Evolutionary conservation across 2,113 vertebrate genomes (phyloP).

Genomic region (Proterorhinus semilunaris): DNA sequence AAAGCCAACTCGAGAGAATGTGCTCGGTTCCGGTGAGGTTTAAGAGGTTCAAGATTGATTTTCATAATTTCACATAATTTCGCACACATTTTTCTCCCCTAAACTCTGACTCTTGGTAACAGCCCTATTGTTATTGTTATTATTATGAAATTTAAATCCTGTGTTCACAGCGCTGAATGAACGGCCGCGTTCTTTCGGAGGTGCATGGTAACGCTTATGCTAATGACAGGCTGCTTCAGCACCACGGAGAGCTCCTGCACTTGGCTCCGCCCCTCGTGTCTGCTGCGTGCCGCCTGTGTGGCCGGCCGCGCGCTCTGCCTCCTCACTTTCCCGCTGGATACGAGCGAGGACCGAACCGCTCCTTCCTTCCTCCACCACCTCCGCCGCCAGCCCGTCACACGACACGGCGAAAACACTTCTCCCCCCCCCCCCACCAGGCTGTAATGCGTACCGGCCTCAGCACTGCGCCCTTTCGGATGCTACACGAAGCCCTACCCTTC

Average conservation of each 20-base stretch:
- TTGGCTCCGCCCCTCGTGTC: slow-evolving; percentile 53
- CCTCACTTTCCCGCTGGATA: slow-evolving; percentile 51
- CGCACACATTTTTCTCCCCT: neutral
- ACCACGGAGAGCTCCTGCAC: slow-evolving; percentile 68
- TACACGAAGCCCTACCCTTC: slow-evolving; percentile 45
- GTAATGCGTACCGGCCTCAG: slow-evolving; percentile 42
- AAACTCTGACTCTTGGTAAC: neutral
- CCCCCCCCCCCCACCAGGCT: slow-evolving; percentile 14
- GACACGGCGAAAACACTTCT: slow-evolving; percentile 5
- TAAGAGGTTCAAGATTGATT: too few species aligned
- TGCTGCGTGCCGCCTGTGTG: slow-evolving; percentile 22
- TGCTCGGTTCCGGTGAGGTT: too few species aligned
- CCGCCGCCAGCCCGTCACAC: neutral
- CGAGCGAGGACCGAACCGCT: slow-evolving; percentile 44
- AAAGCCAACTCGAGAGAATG: too few species aligned
- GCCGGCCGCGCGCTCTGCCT: slow-evolving; percentile 10
- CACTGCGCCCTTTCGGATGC: slow-evolving; percentile 41
- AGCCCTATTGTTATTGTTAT: neutral
- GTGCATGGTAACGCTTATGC: slow-evolving; percentile 6
- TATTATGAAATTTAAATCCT: neutral
- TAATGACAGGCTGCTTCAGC: slow-evolving; percentile 30
- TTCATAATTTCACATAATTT: too few species aligned
- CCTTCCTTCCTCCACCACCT: neutral
- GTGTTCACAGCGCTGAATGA: neutral
- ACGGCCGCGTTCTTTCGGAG: neutral